Conservation (phyloP, 2,113 vertebrate genomes). For the Onychorhynchus coronatus region DNA sequence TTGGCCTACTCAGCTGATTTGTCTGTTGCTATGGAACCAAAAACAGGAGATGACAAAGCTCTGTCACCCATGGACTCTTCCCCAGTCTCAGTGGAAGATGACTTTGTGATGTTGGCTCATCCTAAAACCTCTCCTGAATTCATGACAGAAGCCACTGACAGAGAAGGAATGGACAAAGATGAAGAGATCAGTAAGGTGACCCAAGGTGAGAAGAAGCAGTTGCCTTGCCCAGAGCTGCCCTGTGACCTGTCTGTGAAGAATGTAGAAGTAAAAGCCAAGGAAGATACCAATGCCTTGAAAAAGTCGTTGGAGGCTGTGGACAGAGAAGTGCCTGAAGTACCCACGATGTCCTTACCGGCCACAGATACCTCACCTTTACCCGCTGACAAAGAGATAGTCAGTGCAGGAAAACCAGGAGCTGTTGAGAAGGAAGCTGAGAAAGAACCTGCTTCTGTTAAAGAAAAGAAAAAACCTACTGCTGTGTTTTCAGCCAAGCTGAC, state of each 20-base stretch:
- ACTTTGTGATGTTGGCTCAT: slow-evolving; percentile 66
- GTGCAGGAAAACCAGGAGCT: slow-evolving; percentile 66
- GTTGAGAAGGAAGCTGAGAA: slow-evolving; percentile 61
- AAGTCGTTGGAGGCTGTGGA: slow-evolving; percentile 60
- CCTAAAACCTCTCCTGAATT: slow-evolving; percentile 59
- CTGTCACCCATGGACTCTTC: slow-evolving; percentile 66
- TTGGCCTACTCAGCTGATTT: slow-evolving; percentile 38
- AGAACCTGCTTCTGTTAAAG: slow-evolving; percentile 67
- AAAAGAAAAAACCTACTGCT: slow-evolving; percentile 69
- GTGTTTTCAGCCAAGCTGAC: slow-evolving; percentile 78
- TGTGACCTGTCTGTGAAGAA: slow-evolving; percentile 69
- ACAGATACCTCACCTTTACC: slow-evolving; percentile 56
- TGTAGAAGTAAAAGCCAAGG: slow-evolving; percentile 53
- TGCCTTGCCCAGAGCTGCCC: slow-evolving; percentile 65
- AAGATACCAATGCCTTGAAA: slow-evolving; percentile 38
- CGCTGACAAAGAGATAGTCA: slow-evolving; percentile 58
- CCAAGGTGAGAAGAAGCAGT: slow-evolving; percentile 25
- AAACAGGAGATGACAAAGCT: slow-evolving; percentile 53
- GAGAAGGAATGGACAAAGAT: slow-evolving; percentile 14
- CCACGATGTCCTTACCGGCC: slow-evolving; percentile 12
- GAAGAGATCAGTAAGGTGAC: not conserved
- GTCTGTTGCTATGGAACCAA: slow-evolving; percentile 61
- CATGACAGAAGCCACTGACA: not conserved
- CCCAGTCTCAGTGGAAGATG: slow-evolving; percentile 70
- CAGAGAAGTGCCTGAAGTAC: slow-evolving; percentile 63